Percentiles rank a stretch among this genome's conserved stretches.
Conservation (phyloP, 1,140 invertebrate species). For the Eupristina koningsbergeri region DNA sequence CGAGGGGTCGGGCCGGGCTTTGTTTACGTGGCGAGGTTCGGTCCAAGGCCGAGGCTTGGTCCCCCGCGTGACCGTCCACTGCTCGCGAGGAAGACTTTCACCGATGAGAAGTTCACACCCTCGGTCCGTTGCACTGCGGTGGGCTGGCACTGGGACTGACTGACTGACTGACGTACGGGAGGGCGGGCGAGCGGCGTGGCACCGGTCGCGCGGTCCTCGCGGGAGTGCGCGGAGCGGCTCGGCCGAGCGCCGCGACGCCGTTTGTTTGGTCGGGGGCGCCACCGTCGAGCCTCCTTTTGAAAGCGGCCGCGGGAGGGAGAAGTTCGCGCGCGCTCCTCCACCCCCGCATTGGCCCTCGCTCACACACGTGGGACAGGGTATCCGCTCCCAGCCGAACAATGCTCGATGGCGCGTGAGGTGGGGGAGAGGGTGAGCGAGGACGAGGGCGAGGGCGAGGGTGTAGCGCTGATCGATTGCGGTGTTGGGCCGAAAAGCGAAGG, state of each 20-base stretch:
- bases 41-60: neutral
- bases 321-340: neutral
- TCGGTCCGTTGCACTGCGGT: no score
- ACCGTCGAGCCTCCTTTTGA: constrained; percentile 5
- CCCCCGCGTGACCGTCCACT: no score
- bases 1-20: neutral
- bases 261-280: constrained; percentile 19
- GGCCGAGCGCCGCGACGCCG: neutral
- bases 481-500: no score
- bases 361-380: neutral
- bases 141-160: neutral
- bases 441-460: no score
- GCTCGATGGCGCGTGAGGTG: neutral
- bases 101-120: no score
- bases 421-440: no score
- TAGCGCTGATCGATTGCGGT: no score
- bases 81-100: neutral
- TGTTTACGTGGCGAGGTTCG: neutral
- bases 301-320: constrained; percentile 5
- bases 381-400: neutral
- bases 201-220: constrained; percentile 14
- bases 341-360: neutral
- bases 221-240: neutral
- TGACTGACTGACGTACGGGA: no score
- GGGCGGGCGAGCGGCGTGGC: no score